Evolutionary conservation across 2,113 vertebrate species (phyloP).

Genomic region (Colaptes auratus): DNA sequence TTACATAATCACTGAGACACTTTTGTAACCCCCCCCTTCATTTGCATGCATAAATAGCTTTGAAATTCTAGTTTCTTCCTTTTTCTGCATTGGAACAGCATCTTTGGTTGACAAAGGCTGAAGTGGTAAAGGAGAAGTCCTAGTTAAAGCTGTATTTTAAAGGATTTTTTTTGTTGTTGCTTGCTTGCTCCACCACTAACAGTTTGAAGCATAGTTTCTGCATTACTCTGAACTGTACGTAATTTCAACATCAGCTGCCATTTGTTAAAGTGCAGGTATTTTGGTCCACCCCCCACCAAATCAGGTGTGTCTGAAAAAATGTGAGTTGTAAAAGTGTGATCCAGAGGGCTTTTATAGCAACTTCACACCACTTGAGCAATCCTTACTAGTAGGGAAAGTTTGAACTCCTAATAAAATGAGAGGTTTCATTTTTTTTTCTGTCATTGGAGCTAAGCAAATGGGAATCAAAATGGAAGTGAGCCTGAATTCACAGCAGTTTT

Average conservation of each 20-base stretch:
- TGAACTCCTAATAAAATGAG: not conserved
- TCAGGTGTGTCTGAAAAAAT: not conserved
- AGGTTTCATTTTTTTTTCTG: not conserved
- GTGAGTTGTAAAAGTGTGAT: not conserved
- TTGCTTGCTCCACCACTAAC: not conserved
- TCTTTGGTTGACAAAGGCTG: not conserved
- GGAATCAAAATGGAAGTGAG: not conserved
- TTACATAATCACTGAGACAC: not conserved
- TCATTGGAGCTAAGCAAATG: not conserved
- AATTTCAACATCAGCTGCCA: not conserved
- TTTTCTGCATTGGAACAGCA: not conserved
- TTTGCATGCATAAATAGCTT: not conserved
- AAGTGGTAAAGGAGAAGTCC: not conserved
- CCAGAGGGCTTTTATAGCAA: not conserved
- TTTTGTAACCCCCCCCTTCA: not conserved
- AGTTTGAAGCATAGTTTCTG: not conserved
- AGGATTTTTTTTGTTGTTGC: not conserved
- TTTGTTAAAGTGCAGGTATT: not conserved
- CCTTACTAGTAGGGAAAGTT: not conserved
- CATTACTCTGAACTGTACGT: not conserved
- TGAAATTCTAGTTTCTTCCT: not conserved
- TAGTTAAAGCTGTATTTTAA: not conserved
- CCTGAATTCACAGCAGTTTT: not conserved
- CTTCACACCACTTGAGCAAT: not conserved
- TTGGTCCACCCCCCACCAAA: not conserved